phyloP scores from a whole-genome alignment of 2,797 vertebrate species.

The Sebastes kiyomatsui region DNA sequence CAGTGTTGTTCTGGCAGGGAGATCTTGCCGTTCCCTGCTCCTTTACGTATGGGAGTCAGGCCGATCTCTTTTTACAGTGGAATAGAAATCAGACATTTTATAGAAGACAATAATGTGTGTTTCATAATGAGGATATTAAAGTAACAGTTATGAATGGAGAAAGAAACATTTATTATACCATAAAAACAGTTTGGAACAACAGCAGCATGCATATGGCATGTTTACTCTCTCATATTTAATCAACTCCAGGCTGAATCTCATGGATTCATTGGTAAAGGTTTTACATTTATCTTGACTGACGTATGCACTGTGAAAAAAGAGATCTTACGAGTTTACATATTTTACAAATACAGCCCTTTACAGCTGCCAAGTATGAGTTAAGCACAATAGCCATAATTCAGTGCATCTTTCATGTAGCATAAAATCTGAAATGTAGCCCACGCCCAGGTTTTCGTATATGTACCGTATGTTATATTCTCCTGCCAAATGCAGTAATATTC shows the following conservation, averaged over 20 bases:
- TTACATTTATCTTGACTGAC: not conserved
- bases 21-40: not conserved
- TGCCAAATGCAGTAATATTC: not conserved
- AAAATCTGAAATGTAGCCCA: not conserved
- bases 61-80: conserved; percentile 22
- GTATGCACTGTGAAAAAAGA: not conserved
- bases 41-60: conserved; percentile 42
- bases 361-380: not conserved
- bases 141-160: not conserved
- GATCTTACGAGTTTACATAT: not conserved
- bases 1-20: not conserved
- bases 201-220: not conserved
- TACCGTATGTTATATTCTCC: no score
- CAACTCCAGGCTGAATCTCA: not conserved
- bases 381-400: not conserved
- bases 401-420: not conserved
- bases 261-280: not conserved
- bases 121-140: not conserved
- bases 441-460: not conserved
- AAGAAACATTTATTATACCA: not conserved
- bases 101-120: not conserved
- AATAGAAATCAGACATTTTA: conserved; percentile 12
- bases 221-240: conserved; percentile 4
- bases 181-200: conserved; percentile 1
- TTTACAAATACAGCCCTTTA: not conserved